phyloP scores from a whole-genome alignment of 2,113 vertebrate genomes.

The Dicentrarchus labrax region DNA sequence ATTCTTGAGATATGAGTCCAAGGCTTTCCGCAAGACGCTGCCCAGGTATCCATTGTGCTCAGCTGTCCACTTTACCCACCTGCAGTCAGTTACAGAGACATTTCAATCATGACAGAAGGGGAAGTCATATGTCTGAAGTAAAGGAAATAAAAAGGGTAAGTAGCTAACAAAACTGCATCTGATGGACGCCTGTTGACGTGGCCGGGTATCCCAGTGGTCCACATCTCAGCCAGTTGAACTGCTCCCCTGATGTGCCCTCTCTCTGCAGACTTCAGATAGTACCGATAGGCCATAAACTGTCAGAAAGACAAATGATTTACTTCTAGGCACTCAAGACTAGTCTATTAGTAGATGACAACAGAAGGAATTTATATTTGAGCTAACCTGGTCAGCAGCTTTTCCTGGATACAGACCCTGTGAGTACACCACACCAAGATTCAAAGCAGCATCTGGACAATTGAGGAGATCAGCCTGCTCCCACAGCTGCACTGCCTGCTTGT shows the following conservation, averaged over 20 bases:
- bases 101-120: not conserved
- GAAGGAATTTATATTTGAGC: not conserved
- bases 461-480: constrained; percentile 85
- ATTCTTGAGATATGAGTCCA: constrained; percentile 82
- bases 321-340: not conserved
- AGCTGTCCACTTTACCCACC: constrained; percentile 86
- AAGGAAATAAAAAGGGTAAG: not conserved
- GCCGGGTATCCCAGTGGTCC: constrained; percentile 82
- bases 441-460: constrained; percentile 80
- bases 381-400: constrained; percentile 74
- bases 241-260: constrained; percentile 81
- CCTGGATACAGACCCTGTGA: constrained; percentile 84
- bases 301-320: not conserved
- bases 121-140: not conserved
- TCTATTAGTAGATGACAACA: not conserved
- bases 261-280: constrained; percentile 83
- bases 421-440: constrained; percentile 85
- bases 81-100: constrained; percentile 59
- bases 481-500: constrained; percentile 77
- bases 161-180: constrained; percentile 82
- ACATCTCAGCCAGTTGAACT: constrained; percentile 76
- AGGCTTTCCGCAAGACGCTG: constrained; percentile 78
- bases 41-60: constrained; percentile 88
- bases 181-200: constrained; percentile 74
- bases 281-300: constrained; percentile 83